Percentiles rank a stretch among this genome's conserved stretches.
These are phyloP conservation scores for Euglossa dilemma DNA, from an alignment of 1,140 invertebrate species.

Conservation along the genomic window DNA sequence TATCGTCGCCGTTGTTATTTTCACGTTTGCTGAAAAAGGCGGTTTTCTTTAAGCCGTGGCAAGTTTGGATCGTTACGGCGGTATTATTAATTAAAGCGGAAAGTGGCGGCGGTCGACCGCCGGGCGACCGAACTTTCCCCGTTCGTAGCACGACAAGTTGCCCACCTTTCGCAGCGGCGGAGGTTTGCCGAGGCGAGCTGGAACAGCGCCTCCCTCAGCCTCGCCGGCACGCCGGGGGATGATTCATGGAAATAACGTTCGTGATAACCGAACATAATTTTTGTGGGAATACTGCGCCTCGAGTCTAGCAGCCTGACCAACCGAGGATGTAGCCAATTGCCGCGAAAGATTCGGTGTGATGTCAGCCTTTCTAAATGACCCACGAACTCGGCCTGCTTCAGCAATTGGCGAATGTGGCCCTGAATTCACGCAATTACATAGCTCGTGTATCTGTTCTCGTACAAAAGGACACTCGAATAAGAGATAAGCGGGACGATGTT, in stretches of 20 bases:
- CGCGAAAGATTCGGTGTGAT: slow-evolving; percentile 62
- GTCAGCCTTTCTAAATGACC: slow-evolving; percentile 75
- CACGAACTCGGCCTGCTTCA: slow-evolving; percentile 80
- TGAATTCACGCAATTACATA: slow-evolving; percentile 49
- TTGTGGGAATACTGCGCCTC: slow-evolving; percentile 56
- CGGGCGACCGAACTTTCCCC: not conserved
- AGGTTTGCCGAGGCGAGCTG: slow-evolving; percentile 29
- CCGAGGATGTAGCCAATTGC: slow-evolving; percentile 55
- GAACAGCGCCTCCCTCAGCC: slow-evolving; percentile 47
- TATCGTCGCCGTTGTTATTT: not conserved
- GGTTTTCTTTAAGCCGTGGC: not conserved
- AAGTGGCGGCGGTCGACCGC: not conserved
- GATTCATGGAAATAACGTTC: slow-evolving; percentile 55
- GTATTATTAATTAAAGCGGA: slow-evolving; percentile 30
- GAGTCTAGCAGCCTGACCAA: slow-evolving; percentile 45
- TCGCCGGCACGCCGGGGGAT: slow-evolving; percentile 9
- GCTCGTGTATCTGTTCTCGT: not conserved
- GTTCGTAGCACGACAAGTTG: not conserved
- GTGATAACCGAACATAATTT: slow-evolving; percentile 50
- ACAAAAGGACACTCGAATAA: too few relatives aligned
- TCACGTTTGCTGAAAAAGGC: slow-evolving; percentile 4
- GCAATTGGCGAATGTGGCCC: slow-evolving; percentile 75
- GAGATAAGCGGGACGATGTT: too few relatives aligned
- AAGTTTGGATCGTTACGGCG: slow-evolving; percentile 1
- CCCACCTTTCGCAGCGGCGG: slow-evolving; percentile 19